Conservation (phyloP, 2,888 invertebrate genomes). For the Tuta absoluta region DNA sequence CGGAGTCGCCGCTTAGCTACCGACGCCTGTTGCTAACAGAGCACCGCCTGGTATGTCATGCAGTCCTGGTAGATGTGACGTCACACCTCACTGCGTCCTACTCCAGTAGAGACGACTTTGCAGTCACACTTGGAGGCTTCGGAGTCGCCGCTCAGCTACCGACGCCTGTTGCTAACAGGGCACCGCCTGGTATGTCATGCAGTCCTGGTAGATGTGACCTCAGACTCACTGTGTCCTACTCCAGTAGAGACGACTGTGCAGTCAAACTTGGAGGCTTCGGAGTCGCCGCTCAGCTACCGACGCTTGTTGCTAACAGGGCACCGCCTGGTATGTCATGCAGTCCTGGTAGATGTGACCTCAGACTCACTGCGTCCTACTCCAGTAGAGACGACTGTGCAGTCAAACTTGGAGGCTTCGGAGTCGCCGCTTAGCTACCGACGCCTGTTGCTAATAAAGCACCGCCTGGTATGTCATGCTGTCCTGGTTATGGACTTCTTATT, state of each 20-base stretch:
- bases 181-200: too few relatives aligned
- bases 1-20: too few relatives aligned
- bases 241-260: conserved; percentile 55
- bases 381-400: conserved; percentile 55
- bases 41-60: too few relatives aligned
- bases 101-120: too few relatives aligned
- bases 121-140: too few relatives aligned
- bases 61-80: too few relatives aligned
- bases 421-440: conserved; percentile 95
- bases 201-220: too few relatives aligned
- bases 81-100: too few relatives aligned
- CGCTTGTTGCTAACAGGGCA: conserved; percentile 82
- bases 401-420: conserved; percentile 98
- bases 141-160: too few relatives aligned
- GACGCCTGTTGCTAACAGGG: too few relatives aligned
- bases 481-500: neutral
- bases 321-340: conserved; percentile 51
- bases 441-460: conserved; percentile 81
- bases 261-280: conserved; percentile 97
- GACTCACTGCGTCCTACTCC: conserved; percentile 59
- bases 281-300: conserved; percentile 94
- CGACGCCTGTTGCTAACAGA: too few relatives aligned
- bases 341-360: neutral
- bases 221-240: conserved; percentile 59
- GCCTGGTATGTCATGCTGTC: conserved; percentile 46